phyloP scores from a whole-genome alignment of 2,888 invertebrate species.

The Dolichomitus sp. region DNA sequence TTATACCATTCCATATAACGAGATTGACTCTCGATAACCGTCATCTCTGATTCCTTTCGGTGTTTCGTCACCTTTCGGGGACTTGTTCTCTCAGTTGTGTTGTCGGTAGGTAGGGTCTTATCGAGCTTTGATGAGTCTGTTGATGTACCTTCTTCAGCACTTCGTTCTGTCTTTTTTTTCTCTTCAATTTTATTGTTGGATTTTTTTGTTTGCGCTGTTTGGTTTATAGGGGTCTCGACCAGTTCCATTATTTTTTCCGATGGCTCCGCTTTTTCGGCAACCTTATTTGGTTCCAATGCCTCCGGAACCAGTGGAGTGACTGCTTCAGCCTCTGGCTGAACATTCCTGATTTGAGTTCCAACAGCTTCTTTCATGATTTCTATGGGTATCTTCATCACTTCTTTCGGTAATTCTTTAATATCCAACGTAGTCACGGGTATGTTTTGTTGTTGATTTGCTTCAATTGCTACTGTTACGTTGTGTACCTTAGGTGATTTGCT shows the following conservation, averaged over 20 bases:
- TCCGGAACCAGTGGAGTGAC: background rate
- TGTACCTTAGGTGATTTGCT: background rate
- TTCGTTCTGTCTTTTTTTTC: background rate
- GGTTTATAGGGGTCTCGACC: background rate
- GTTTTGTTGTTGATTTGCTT: background rate
- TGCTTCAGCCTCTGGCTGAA: background rate
- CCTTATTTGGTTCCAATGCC: no score
- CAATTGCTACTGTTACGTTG: background rate
- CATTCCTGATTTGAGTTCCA: background rate
- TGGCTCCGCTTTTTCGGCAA: background rate
- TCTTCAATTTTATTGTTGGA: background rate
- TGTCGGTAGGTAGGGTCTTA: background rate
- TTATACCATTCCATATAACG: slow-evolving; percentile 85
- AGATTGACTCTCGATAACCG: slow-evolving; percentile 75
- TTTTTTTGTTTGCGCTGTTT: background rate
- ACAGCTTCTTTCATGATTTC: background rate
- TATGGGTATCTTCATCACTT: background rate
- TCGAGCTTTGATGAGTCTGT: background rate
- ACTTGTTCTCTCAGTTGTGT: slow-evolving; percentile 36
- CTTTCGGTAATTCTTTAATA: background rate
- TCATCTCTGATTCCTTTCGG: slow-evolving; percentile 49
- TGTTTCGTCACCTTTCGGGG: slow-evolving; percentile 47
- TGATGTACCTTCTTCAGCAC: background rate
- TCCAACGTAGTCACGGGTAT: background rate
- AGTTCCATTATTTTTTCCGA: background rate